phyloP scores from a whole-genome alignment of 2,888 invertebrate genomes.

The Nezara viridula region DNA sequence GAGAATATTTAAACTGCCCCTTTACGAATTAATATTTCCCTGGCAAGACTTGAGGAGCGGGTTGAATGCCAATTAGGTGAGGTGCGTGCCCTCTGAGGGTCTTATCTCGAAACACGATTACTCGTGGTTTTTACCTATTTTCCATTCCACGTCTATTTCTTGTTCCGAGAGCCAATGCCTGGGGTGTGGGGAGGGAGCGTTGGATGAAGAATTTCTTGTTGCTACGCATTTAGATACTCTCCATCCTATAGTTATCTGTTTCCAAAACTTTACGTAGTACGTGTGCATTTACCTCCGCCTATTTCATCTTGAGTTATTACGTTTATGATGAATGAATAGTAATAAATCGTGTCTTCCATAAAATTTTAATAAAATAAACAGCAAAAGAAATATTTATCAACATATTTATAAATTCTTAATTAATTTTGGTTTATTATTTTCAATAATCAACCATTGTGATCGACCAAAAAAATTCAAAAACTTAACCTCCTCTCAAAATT shows the following conservation, averaged over 20 bases:
- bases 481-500: too few species aligned
- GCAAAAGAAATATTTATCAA: too few species aligned
- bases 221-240: not conserved
- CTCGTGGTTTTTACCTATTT: conserved; percentile 32
- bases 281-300: not conserved
- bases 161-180: not conserved
- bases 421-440: too few species aligned
- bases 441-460: too few species aligned
- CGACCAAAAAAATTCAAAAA: too few species aligned
- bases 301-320: too few species aligned
- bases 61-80: not conserved
- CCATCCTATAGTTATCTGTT: not conserved
- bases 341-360: too few species aligned
- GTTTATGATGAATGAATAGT: too few species aligned
- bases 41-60: not conserved
- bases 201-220: not conserved
- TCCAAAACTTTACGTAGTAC: not conserved
- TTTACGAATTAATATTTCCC: conserved; percentile 26
- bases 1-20: not conserved
- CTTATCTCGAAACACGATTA: conserved; percentile 18
- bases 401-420: too few species aligned
- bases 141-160: not conserved
- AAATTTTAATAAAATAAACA: too few species aligned
- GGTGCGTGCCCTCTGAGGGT: not conserved
- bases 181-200: too few species aligned